These are phyloP conservation scores for Paraescarpia echinospica DNA, from an alignment of 1,140 invertebrate species.

Conservation along the genomic window DNA sequence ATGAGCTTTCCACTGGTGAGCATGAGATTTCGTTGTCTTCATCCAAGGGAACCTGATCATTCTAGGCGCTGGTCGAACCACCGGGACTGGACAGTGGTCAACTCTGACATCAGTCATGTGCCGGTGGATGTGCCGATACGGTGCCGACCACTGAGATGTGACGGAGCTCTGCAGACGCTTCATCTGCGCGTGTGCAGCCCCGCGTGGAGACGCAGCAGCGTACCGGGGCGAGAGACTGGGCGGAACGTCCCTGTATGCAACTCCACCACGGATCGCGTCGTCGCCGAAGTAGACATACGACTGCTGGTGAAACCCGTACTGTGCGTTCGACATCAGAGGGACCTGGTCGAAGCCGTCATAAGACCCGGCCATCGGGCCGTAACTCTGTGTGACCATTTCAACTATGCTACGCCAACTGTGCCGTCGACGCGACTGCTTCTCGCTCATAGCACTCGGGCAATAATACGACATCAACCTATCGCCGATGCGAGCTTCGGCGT, in stretches of 20 bases:
- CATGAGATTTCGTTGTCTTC: slow-evolving; percentile 58
- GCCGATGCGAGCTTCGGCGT: background rate
- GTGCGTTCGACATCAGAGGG: background rate
- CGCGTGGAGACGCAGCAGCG: too few relatives aligned
- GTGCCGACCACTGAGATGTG: background rate
- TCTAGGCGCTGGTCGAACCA: background rate
- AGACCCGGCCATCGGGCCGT: background rate
- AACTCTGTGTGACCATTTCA: background rate
- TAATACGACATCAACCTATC: background rate
- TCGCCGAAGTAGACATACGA: background rate
- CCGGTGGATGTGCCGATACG: background rate
- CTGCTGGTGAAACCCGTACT: background rate
- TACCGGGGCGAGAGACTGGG: background rate
- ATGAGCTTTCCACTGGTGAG: slow-evolving; percentile 56
- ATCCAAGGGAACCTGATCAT: slow-evolving; percentile 50
- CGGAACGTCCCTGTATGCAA: background rate
- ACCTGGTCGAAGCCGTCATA: background rate
- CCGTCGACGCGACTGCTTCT: background rate
- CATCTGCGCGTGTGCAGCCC: background rate
- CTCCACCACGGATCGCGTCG: background rate
- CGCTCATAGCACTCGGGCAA: background rate
- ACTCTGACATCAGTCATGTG: background rate
- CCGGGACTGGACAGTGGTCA: background rate
- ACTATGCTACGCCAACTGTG: background rate
- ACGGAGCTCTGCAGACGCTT: background rate